A percentile compares a stretch with the other conserved stretches of the same genome.
Evolutionary conservation across 1,140 invertebrate genomes (phyloP).

Genomic region (Melitaea cinxia): DNA sequence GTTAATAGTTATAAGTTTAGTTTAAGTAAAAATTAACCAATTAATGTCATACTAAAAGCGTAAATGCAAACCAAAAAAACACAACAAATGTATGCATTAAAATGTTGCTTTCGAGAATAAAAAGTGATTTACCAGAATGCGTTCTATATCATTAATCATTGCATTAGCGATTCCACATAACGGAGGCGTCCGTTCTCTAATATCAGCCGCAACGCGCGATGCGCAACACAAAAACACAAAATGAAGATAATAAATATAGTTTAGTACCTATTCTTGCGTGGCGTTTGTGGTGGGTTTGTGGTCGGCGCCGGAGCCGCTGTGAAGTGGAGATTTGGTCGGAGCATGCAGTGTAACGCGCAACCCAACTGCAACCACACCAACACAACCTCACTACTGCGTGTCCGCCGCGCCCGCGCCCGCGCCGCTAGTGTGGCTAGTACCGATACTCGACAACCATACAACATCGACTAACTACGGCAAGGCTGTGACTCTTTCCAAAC

Average conservation of each 20-base stretch:
- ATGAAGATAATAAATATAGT: slow-evolving; percentile 75
- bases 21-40: slow-evolving; percentile 52
- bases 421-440: slow-evolving; percentile 22
- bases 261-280: slow-evolving; percentile 79
- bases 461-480: slow-evolving; percentile 74
- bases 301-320: slow-evolving; percentile 76
- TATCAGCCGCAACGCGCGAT: slow-evolving; percentile 68
- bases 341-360: slow-evolving; percentile 81
- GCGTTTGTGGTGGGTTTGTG: slow-evolving; percentile 74
- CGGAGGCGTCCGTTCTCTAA: slow-evolving; percentile 65
- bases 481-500: slow-evolving; percentile 62
- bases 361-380: slow-evolving; percentile 80
- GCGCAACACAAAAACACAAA: slow-evolving; percentile 78
- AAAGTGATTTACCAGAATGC: slow-evolving; percentile 63
- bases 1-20: slow-evolving; percentile 71
- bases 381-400: slow-evolving; percentile 72
- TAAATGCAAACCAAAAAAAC: slow-evolving; percentile 63
- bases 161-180: slow-evolving; percentile 61
- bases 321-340: slow-evolving; percentile 79
- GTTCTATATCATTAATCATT: slow-evolving; percentile 57
- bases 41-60: slow-evolving; percentile 70
- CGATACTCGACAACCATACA: slow-evolving; percentile 50
- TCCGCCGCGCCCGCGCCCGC: slow-evolving; percentile 30
- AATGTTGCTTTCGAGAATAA: slow-evolving; percentile 72
- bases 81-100: slow-evolving; percentile 73